Percentiles rank a stretch among this genome's conserved stretches.
Evolutionary conservation across 2,888 invertebrate genomes (phyloP).

Genomic region (Rhyacophila evoluta): DNA sequence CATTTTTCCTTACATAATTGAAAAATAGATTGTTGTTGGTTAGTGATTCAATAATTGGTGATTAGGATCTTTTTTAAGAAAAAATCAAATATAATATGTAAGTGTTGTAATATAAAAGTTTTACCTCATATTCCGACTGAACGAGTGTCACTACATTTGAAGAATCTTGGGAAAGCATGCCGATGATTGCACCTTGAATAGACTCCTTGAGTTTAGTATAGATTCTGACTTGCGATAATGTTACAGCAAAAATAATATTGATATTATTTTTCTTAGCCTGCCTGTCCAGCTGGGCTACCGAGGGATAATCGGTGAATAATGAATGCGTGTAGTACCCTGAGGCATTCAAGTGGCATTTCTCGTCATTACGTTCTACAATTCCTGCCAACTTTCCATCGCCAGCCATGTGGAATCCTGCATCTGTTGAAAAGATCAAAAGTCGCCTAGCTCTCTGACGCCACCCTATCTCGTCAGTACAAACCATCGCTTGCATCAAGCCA

Average conservation of each 20-base stretch:
- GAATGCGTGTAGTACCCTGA: constrained; percentile 71
- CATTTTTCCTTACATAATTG: too few relatives aligned
- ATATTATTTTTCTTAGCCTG: constrained; percentile 77
- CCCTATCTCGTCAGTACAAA: constrained; percentile 76
- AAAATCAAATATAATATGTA: too few relatives aligned
- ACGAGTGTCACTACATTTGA: constrained; percentile 77
- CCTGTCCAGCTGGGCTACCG: constrained; percentile 76
- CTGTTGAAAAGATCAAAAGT: constrained; percentile 82
- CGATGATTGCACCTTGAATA: constrained; percentile 78
- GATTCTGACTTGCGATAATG: constrained; percentile 59
- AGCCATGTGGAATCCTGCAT: constrained; percentile 81
- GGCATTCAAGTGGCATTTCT: constrained; percentile 73
- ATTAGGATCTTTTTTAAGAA: too few relatives aligned
- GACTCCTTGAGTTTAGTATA: constrained; percentile 71
- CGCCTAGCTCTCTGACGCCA: constrained; percentile 84
- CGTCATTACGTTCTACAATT: constrained; percentile 79
- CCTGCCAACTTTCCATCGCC: constrained; percentile 83
- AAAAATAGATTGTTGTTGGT: too few relatives aligned
- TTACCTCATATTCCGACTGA: constrained; percentile 73
- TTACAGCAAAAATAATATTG: constrained; percentile 83
- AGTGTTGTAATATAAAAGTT: constrained; percentile 38
- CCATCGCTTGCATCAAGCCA: constrained; percentile 88
- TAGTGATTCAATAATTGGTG: too few relatives aligned
- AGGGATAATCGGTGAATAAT: constrained; percentile 81
- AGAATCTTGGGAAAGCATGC: constrained; percentile 72